These are phyloP conservation scores for Lepidocyrtoides sp. DNA, from an alignment of 2,888 invertebrate genomes.

Conservation along the genomic window DNA sequence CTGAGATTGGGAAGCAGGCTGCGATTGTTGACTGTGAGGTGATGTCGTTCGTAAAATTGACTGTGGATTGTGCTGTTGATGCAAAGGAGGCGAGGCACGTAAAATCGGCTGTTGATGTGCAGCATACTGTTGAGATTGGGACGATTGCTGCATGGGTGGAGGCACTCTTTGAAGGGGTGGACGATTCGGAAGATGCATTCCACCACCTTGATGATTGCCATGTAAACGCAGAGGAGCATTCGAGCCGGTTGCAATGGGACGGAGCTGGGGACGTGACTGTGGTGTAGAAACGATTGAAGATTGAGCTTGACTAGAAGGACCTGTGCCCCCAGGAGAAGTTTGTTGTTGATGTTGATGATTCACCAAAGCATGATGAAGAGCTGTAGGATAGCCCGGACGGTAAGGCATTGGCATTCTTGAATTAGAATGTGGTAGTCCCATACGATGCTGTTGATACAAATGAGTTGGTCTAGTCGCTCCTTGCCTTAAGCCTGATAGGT, in stretches of 20 bases:
- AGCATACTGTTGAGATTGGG: background rate
- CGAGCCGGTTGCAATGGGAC: slow-evolving; percentile 50
- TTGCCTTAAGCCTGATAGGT: background rate
- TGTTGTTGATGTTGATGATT: background rate
- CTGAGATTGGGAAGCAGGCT: background rate
- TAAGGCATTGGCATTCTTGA: slow-evolving; percentile 15
- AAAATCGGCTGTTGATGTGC: slow-evolving; percentile 15
- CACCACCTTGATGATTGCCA: background rate
- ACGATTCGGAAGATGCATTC: slow-evolving; percentile 1
- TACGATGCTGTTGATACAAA: background rate
- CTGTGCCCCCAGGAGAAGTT: background rate
- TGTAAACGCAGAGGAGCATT: too few species aligned
- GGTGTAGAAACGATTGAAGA: slow-evolving; percentile 13
- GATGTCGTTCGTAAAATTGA: slow-evolving; percentile 3
- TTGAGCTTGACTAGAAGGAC: slow-evolving; percentile 6
- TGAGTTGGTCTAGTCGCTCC: background rate
- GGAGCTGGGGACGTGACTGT: slow-evolving; percentile 48
- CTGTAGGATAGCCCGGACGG: slow-evolving; percentile 65
- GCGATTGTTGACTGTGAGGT: background rate
- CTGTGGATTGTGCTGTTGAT: background rate
- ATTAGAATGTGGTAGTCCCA: background rate
- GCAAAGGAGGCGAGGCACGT: background rate
- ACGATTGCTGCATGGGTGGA: background rate
- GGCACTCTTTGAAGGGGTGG: slow-evolving; percentile 29
- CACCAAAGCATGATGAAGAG: slow-evolving; percentile 74